phyloP scores from a whole-genome alignment of 2,113 vertebrate species.

The Hippolais icterina region DNA sequence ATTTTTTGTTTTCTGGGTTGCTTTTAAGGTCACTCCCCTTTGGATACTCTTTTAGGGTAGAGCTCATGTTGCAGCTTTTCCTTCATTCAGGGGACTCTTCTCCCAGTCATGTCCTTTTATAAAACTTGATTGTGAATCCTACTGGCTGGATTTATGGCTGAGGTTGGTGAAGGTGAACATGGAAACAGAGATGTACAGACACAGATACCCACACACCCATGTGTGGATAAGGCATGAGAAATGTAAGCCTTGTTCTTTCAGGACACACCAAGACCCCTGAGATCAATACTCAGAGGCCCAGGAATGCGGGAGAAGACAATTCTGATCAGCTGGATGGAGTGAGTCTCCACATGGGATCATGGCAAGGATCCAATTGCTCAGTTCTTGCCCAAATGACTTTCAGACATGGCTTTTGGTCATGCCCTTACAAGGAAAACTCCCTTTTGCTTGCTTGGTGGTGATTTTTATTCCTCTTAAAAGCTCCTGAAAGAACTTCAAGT shows the following conservation, averaged over 20 bases:
- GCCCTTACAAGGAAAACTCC: not conserved
- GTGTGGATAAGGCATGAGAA: not conserved
- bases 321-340: not conserved
- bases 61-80: not conserved
- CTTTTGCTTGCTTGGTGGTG: not conserved
- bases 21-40: not conserved
- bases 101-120: not conserved
- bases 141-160: not conserved
- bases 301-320: not conserved
- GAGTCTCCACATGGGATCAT: not conserved
- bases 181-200: not conserved
- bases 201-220: rapidly evolving
- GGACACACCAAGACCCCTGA: not conserved
- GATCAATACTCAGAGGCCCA: not conserved
- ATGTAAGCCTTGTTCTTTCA: not conserved
- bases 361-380: not conserved
- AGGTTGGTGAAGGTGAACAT: not conserved
- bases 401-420: not conserved
- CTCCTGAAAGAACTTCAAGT: not conserved
- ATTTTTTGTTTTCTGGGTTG: not conserved
- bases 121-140: not conserved
- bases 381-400: not conserved
- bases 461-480: not conserved
- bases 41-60: not conserved
- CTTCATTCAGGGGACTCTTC: not conserved